Base-by-base conservation (phyloP, 2,888 invertebrate genomes). In the Aporophyla nigra region DNA sequence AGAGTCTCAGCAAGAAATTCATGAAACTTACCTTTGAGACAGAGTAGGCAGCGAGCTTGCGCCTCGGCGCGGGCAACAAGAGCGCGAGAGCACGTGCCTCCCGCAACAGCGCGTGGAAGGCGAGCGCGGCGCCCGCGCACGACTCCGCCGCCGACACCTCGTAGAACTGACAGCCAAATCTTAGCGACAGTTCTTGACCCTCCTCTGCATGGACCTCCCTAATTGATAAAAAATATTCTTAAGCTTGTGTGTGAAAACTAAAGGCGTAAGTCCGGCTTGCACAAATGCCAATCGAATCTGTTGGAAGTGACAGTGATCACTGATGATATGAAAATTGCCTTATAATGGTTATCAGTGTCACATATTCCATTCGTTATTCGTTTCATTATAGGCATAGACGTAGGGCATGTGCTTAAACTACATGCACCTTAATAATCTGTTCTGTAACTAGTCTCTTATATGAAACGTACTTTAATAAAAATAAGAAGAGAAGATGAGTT, bases 71-170 rank as follows among this genome's bases (percentile, higher is more conserved):
- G 14, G 96, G 97, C 83, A 98, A 93, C 65, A 98, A 92, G 56
- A 98, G 94, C 83, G 98, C 98, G 0, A 98, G 97, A n/a, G 98
- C 97, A 71, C 98, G 96, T 21, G 98, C 98, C 93, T 98, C 98
- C 65, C 98, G 95, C 66, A 98, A 95, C 76, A 98, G 94, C 27
- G 98, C 98, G 91, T 98, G 98, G 95, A 98, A 98, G 68, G 98
- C 98, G 75, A 98, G 96, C 56, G 98, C 98, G 0, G 98, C 98
- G 77, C 98, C 98, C 0, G 98, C 98, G 89, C 98, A 98, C 89
- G 98, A 98, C 93, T 98, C 98, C 53, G 98, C 98, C 19, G 98
- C 98, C 75, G 98, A 98, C 76, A 98, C 98, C 94, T 98, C 98
- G 94, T 98, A 98, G 94, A 98, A 98, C 94, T 98, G 98, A 90